phyloP scores from a whole-genome alignment of 2,888 invertebrate genomes.

The Netelia virgata region DNA sequence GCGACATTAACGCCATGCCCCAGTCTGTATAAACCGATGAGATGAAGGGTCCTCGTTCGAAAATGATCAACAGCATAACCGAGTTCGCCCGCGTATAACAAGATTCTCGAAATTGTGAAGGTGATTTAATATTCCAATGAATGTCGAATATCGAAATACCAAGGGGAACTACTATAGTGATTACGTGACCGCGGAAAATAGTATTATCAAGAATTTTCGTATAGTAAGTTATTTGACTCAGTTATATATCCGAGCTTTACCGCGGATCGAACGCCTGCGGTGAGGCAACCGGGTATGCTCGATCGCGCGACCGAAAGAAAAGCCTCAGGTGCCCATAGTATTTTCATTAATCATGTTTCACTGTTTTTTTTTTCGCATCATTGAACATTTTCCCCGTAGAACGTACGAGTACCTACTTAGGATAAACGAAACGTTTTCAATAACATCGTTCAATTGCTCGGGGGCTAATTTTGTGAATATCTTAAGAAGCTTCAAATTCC shows the following conservation, averaged over 20 bases:
- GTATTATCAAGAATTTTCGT: conserved; percentile 44
- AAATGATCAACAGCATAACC: conserved; percentile 1
- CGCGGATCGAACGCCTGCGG: conserved; percentile 40
- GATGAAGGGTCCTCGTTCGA: background rate
- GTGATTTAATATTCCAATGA: conserved; percentile 25
- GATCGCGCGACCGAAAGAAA: conserved; percentile 13
- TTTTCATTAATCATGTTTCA: background rate
- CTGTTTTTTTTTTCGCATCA: background rate
- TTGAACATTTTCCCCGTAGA: background rate
- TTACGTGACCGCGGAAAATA: background rate
- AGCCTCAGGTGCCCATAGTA: conserved; percentile 1
- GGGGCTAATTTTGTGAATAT: conserved; percentile 46
- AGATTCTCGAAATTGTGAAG: conserved; percentile 35
- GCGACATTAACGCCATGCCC: background rate
- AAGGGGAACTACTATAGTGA: conserved; percentile 25
- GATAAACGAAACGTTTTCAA: too few relatives aligned
- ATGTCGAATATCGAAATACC: conserved; percentile 37
- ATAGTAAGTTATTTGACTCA: conserved; percentile 13
- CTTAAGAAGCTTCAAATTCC: conserved; percentile 47
- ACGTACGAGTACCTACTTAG: too few relatives aligned
- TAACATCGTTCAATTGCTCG: background rate
- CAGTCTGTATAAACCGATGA: background rate
- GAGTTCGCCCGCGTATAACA: conserved; percentile 10
- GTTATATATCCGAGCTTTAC: conserved; percentile 20
- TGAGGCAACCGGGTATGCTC: conserved; percentile 39